Conservation (phyloP, 2,888 invertebrate genomes). For the Thymelicus lineola region DNA sequence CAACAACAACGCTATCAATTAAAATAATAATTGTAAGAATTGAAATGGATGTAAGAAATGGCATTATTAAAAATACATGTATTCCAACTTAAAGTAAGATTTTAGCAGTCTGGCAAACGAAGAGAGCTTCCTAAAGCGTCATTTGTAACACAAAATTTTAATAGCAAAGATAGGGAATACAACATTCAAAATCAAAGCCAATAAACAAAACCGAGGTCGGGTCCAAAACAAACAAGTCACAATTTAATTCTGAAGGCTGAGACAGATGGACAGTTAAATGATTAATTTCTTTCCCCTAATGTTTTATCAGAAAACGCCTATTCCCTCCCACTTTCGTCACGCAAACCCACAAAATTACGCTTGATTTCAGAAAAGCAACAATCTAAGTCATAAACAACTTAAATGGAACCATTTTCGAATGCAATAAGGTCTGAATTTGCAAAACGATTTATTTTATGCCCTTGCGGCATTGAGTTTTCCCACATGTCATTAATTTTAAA, state of each 20-base stretch:
- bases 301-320: neutral
- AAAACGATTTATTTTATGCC: neutral
- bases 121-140: no score
- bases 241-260: neutral
- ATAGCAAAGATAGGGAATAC: no score
- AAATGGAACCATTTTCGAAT: neutral
- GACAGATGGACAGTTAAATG: neutral
- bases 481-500: slow-evolving; percentile 2
- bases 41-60: no score
- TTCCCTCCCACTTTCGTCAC: slow-evolving; percentile 4
- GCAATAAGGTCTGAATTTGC: neutral
- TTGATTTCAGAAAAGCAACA: neutral
- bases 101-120: no score
- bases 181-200: neutral
- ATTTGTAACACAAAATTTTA: no score
- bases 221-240: neutral
- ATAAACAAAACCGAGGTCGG: neutral
- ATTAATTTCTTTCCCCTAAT: slow-evolving; percentile 8
- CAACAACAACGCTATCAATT: neutral
- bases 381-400: neutral
- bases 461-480: neutral
- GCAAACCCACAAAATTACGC: slow-evolving; percentile 2
- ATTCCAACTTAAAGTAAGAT: no score
- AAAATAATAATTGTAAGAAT: no score
- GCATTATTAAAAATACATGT: no score